Conservation (phyloP, 2,888 invertebrate species). For the Drosophila borealis region DNA sequence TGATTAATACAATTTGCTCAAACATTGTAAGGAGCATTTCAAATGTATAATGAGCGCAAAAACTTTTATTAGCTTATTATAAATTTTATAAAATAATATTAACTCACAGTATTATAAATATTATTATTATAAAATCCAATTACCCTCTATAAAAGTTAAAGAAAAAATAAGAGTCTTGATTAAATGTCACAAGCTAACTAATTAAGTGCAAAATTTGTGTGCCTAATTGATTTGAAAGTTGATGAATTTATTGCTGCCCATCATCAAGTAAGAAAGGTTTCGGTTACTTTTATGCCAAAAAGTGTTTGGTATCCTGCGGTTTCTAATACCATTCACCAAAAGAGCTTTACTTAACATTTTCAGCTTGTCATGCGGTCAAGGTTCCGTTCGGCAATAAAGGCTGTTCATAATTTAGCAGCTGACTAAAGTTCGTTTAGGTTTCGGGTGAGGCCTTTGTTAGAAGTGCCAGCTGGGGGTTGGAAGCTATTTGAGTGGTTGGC, state of each 20-base stretch:
- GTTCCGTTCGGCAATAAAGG: conserved; percentile 57
- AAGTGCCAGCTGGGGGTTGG: not conserved
- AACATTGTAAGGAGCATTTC: no score
- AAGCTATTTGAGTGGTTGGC: conserved; percentile 24
- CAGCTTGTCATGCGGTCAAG: conserved; percentile 75
- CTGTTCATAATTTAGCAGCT: conserved; percentile 67
- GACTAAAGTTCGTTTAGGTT: conserved; percentile 27
- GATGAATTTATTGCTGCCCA: conserved; percentile 49
- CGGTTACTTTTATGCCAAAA: not conserved
- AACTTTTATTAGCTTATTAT: no score
- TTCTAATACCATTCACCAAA: conserved; percentile 36
- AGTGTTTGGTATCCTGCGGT: conserved; percentile 32
- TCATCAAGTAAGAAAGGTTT: conserved; percentile 3
- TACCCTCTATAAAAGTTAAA: not conserved
- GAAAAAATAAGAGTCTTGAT: conserved; percentile 17
- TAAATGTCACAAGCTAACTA: conserved; percentile 39
- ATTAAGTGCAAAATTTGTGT: conserved; percentile 70
- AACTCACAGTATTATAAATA: not conserved
- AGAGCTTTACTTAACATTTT: conserved; percentile 57
- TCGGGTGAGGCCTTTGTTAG: conserved; percentile 35
- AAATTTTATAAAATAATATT: no score
- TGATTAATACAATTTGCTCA: no score
- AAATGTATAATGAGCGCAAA: no score
- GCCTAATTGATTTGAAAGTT: conserved; percentile 63
- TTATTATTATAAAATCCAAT: not conserved